Base-by-base conservation (phyloP, 2,888 invertebrate genomes). In the Leptinotarsa haldemani region DNA sequence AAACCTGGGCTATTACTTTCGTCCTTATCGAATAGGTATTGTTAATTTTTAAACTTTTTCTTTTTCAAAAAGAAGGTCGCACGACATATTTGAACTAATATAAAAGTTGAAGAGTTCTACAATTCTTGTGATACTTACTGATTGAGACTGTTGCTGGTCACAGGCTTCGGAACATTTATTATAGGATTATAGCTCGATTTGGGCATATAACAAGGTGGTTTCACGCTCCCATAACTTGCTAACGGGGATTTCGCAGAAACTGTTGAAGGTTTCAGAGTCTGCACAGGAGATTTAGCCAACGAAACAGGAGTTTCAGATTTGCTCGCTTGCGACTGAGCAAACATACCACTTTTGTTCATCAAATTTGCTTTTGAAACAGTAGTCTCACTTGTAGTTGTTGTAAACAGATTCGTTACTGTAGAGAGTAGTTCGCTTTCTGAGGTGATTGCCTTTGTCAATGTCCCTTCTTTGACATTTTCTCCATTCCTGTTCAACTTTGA, bases 181-280 rank as follows among this genome's bases (percentile, higher is more conserved):
- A 83, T 77, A 4, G 85, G 82, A 67, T 77, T 82, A 73, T 83
- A 85, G 5, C 78, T 79, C 4, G 83, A 80, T 76, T 85, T 85
- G 16, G 86, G 86, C 79, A 83, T 82, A 77, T 86, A 86, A 78
- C 85, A 86, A 3, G 86, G 84, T 61, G 82, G 66, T 73, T 77
- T 75, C 22, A 67, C 70, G 5, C 76, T 74, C 22, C 70, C 47
- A 56, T 79, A 77, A 40, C 68, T 69, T 48, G 71, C 74, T 40
- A 66, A 52, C 13, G 74, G 65, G 48, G 75, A 46, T 58, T 79
- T 79, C 20, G 61, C 75, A 12, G 74, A 75, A 22, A 52, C 67
- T 3, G 63, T 68, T 4, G 72, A 65, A 9, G 68, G 25, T 61
- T 65, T 73, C 9, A 71, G 52, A 56, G 68, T 22, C 64, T 70